phyloP scores from a whole-genome alignment of 2,113 vertebrate genomes.

The Geococcyx californianus region DNA sequence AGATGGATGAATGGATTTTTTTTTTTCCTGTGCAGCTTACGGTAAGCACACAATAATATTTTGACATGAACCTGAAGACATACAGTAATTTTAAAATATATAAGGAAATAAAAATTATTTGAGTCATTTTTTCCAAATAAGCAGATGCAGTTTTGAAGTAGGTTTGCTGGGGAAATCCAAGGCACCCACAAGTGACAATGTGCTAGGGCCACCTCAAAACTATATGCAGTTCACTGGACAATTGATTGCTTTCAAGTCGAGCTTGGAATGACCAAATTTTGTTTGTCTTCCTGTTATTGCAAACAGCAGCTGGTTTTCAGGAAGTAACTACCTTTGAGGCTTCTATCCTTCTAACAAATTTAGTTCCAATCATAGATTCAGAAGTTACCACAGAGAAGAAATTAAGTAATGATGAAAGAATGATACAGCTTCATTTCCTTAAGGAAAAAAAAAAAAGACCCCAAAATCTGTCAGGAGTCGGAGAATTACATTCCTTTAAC shows the following conservation, averaged over 20 bases:
- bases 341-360: background rate
- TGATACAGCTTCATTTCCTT: background rate
- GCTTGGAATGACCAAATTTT: background rate
- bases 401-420: background rate
- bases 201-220: background rate
- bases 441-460: background rate
- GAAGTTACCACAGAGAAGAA: background rate
- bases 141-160: background rate
- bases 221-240: background rate
- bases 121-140: background rate
- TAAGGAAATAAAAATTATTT: background rate
- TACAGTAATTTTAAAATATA: background rate
- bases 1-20: background rate
- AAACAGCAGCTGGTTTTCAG: background rate
- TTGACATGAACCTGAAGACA: background rate
- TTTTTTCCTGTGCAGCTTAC: background rate
- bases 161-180: background rate
- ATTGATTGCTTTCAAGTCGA: background rate
- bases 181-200: fast-evolving
- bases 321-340: background rate
- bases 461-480: background rate
- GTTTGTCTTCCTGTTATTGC: background rate
- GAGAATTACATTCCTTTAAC: background rate
- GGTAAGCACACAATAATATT: background rate
- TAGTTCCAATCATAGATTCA: background rate